Conservation (phyloP, 1,140 invertebrate species). For the honey bee (Apis mellifera) region DNA sequence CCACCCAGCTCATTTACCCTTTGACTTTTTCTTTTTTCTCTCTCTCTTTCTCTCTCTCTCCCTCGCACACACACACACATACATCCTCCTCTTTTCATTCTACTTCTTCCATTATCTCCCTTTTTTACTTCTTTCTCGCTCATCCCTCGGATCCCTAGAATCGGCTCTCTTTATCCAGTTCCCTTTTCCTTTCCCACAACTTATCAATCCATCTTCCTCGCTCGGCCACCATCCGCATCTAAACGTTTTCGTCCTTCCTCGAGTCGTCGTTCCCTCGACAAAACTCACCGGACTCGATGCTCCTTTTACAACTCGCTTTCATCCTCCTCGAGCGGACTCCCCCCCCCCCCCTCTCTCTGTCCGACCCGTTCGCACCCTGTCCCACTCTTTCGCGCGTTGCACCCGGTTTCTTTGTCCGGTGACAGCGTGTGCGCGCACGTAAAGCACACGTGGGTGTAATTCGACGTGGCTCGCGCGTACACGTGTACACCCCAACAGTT, state of each 20-base stretch:
- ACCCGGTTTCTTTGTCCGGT: constrained; percentile 29
- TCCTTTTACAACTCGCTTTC: constrained; percentile 21
- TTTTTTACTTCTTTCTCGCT: background rate
- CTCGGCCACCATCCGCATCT: no score
- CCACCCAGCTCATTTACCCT: constrained; percentile 20
- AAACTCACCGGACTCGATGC: background rate
- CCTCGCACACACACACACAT: no score
- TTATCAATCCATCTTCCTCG: background rate
- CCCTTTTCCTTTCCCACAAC: background rate
- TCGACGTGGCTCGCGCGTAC: background rate
- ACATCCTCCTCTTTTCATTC: no score
- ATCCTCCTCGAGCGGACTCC: constrained; percentile 21
- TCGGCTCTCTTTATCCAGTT: constrained; percentile 7
- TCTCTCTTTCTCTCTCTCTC: background rate
- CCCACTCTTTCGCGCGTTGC: background rate
- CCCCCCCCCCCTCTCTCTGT: background rate
- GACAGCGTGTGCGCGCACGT: constrained; percentile 1
- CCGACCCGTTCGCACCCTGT: background rate
- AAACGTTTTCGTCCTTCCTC: no score
- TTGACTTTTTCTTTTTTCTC: constrained; percentile 3
- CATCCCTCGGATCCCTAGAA: background rate
- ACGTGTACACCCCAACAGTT: constrained; percentile 8
- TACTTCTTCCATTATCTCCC: background rate
- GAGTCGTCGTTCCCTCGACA: background rate
- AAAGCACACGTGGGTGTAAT: constrained; percentile 37